Conservation (phyloP, 2,113 vertebrate genomes). For the Chiloscyllium plagiosum region DNA sequence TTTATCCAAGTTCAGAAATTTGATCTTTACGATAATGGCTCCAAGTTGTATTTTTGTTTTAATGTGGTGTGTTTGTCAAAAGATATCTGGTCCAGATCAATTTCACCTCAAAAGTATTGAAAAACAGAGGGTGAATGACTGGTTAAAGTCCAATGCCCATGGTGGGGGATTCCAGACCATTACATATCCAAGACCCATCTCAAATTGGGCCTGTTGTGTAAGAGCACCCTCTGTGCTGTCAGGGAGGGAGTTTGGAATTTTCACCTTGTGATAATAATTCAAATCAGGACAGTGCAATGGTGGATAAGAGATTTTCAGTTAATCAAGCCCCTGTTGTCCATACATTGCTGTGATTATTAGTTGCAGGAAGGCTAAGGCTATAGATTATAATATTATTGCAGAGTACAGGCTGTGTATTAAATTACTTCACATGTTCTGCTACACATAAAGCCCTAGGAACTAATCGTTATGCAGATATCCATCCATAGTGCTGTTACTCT, state of each 20-base stretch:
- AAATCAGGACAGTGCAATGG: too few relatives aligned
- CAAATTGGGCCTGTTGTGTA: background rate
- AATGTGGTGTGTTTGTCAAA: background rate
- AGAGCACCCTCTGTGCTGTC: too few relatives aligned
- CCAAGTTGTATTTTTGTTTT: background rate
- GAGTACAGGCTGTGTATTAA: background rate
- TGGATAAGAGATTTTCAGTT: background rate
- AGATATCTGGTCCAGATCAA: background rate
- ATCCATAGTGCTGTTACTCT: background rate
- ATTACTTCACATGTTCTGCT: background rate
- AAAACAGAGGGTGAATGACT: background rate
- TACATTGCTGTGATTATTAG: background rate
- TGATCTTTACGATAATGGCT: background rate
- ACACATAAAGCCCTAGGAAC: background rate
- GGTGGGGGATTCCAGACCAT: background rate
- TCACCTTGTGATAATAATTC: too few relatives aligned
- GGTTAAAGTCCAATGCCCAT: background rate
- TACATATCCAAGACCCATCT: background rate
- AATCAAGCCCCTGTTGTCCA: background rate
- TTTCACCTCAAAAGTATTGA: background rate
- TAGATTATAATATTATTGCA: background rate
- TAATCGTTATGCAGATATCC: background rate
- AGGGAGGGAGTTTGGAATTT: too few relatives aligned
- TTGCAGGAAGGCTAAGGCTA: background rate
- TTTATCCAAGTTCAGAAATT: background rate